phyloP scores from a whole-genome alignment of 2,888 invertebrate species.

The Candidula unifasciata region DNA sequence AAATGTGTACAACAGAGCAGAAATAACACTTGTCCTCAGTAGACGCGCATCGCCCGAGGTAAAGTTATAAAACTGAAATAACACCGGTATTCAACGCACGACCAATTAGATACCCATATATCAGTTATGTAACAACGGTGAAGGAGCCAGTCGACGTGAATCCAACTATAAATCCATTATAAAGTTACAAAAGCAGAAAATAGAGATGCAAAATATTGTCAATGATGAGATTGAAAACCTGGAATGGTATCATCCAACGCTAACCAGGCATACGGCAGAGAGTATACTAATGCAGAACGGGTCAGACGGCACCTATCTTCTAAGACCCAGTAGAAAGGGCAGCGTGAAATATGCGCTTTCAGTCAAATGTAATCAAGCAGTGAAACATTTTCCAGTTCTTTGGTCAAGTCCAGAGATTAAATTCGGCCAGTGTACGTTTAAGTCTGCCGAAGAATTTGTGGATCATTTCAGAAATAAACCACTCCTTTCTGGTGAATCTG shows the following conservation, averaged over 20 bases:
- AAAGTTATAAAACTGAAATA: too few relatives aligned
- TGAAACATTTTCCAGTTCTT: conserved; percentile 73
- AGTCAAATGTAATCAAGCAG: conserved; percentile 75
- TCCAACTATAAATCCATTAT: too few relatives aligned
- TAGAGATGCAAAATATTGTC: conserved; percentile 20
- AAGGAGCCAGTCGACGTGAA: too few relatives aligned
- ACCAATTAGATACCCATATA: too few relatives aligned
- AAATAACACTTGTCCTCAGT: too few relatives aligned
- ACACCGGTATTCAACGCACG: too few relatives aligned
- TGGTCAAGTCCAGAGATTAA: conserved; percentile 65
- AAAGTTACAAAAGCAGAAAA: not conserved
- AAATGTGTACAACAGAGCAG: too few relatives aligned
- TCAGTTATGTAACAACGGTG: too few relatives aligned
- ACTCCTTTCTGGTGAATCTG: conserved; percentile 74
- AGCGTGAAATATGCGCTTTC: conserved; percentile 72
- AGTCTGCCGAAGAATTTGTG: conserved; percentile 66
- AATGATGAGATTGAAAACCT: conserved; percentile 49
- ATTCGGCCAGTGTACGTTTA: conserved; percentile 75
- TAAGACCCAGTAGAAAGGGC: conserved; percentile 68
- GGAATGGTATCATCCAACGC: conserved; percentile 72
- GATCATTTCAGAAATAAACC: conserved; percentile 75
- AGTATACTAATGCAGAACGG: conserved; percentile 75
- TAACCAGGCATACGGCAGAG: conserved; percentile 73
- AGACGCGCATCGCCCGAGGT: too few relatives aligned
- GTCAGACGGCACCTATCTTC: conserved; percentile 73